Evolutionary conservation across 2,113 vertebrate genomes (phyloP), one percentile per base, ranked within the genome.

Genomic region (Ictalurus furcatus): DNA sequence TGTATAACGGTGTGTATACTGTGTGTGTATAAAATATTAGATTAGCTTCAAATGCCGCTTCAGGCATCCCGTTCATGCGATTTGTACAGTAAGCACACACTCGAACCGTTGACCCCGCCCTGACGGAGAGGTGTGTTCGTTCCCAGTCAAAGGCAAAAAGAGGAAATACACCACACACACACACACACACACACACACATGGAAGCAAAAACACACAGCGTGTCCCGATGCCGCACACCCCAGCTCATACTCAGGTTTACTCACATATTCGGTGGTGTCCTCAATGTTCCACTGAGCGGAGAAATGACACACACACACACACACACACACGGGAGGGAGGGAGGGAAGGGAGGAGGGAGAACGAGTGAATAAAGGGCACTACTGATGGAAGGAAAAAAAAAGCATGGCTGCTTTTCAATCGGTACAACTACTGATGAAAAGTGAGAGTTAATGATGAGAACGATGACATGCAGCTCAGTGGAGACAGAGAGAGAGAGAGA

Each of bases 181-280:
- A 90, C 92, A 93, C 69, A 91, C 84, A 88, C 16, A 87, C 86
- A 90, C 92, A 94, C 92, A 93, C 93, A 87, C 30, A 73, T 34
- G 84, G 44, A 88, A 56, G 88, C 88, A 86, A 44, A 90, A 88
- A 90, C 87, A 90, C 88, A 94, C 92, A 93, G 94, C 94, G 93
- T 90, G 91, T 95, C 96, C 92, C 92, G 88, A 90, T 92, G 93
- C 93, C 92, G 90, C 82, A 81, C 84, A 93, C 92, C 94, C 95
- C 95, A 93, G 92, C 92, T 91, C 94, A 94, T 92, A 90, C 92
- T 93, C 95, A 93, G 92, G 93, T 96, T 98, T 98, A 97, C 97
- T 98, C 97, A 97, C 97, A 90, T 97, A 96, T 93, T 97, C 97
- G 86, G 95, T 94, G 92, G 96, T 95, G 94, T 97, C 97, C 95